A percentile compares a stretch with the other conserved stretches of the same genome.
phyloP scores from a whole-genome alignment of 2,888 invertebrate genomes.

The Andrena minutula region DNA sequence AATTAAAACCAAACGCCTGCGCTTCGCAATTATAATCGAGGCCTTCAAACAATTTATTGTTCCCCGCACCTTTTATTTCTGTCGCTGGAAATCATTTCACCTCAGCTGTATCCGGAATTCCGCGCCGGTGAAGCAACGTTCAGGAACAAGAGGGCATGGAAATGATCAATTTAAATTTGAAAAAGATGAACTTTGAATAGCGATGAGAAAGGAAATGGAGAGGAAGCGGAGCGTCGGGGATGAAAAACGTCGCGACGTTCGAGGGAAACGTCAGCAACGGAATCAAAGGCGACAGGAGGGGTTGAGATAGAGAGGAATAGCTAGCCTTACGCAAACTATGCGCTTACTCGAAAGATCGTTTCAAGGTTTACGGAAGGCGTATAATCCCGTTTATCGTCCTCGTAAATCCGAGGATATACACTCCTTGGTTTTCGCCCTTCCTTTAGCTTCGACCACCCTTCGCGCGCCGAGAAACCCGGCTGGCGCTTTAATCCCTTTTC shows the following conservation, averaged over 20 bases:
- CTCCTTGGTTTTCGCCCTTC: slow-evolving; percentile 69
- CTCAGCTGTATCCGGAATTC: no score
- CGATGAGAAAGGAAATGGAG: slow-evolving; percentile 5
- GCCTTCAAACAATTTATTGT: no score
- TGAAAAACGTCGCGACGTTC: slow-evolving; percentile 13
- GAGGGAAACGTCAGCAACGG: slow-evolving; percentile 38
- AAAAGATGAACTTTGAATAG: no score
- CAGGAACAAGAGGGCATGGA: no score
- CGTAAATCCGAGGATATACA: slow-evolving; percentile 82
- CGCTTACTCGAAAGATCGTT: slow-evolving; percentile 81
- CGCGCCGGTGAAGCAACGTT: no score
- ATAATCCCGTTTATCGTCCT: slow-evolving; percentile 83
- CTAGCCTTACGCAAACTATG: slow-evolving; percentile 74
- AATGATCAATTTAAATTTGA: no score
- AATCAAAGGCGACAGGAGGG: slow-evolving; percentile 46
- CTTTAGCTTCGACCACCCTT: slow-evolving; percentile 42
- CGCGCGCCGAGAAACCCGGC: slow-evolving; percentile 59
- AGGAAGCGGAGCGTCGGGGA: neutral
- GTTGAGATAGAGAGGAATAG: slow-evolving; percentile 27
- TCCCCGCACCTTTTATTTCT: no score
- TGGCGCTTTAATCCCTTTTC: slow-evolving; percentile 81
- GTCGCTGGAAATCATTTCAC: no score
- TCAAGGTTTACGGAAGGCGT: slow-evolving; percentile 82
- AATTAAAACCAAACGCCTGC: no score
- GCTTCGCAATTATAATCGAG: no score